A percentile compares a stretch with the other conserved stretches of the same genome.
These are phyloP conservation scores for Sebastes fasciatus DNA, from an alignment of 2,113 vertebrate genomes.

Conservation along the genomic window DNA sequence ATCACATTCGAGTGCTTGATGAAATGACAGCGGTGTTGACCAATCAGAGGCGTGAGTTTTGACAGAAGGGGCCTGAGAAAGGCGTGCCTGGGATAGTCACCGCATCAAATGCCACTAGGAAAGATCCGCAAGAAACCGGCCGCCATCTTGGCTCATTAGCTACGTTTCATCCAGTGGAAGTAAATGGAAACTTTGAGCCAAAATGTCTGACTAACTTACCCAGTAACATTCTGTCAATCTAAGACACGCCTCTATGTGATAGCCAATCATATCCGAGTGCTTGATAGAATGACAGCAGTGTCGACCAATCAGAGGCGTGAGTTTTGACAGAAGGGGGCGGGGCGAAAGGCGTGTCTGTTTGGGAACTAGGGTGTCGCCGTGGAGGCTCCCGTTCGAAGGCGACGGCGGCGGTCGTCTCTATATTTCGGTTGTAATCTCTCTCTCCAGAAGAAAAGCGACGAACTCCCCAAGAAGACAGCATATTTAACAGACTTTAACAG, in stretches of 20 bases:
- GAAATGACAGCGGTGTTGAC: constrained; percentile 29
- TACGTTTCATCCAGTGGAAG: not conserved
- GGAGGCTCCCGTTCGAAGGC: constrained; percentile 86
- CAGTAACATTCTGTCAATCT: constrained; percentile 69
- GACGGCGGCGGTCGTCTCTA: constrained; percentile 86
- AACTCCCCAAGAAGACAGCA: constrained; percentile 38
- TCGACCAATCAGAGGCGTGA: constrained; percentile 52
- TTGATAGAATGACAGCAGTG: not conserved
- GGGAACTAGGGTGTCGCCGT: constrained; percentile 83
- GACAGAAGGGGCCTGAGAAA: constrained; percentile 68
- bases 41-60: constrained; percentile 48
- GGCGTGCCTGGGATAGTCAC: constrained; percentile 74
- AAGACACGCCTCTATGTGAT: constrained; percentile 45
- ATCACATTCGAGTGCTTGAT: constrained; percentile 6
- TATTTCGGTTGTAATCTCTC: constrained; percentile 74
- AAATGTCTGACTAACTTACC: constrained; percentile 63
- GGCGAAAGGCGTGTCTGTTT: constrained; percentile 49
- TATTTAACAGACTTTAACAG: constrained; percentile 46
- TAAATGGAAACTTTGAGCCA: constrained; percentile 51
- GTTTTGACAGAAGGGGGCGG: constrained; percentile 63
- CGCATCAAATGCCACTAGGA: constrained; percentile 58
- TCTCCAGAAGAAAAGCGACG: constrained; percentile 33
- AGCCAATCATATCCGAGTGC: constrained; percentile 64
- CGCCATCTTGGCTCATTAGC: constrained; percentile 73
- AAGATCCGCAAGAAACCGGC: constrained; percentile 58